Evolutionary conservation across 2,113 vertebrate genomes (phyloP), one percentile per base, ranked within the genome.

Genomic region (Ramphastos sulfuratus): DNA sequence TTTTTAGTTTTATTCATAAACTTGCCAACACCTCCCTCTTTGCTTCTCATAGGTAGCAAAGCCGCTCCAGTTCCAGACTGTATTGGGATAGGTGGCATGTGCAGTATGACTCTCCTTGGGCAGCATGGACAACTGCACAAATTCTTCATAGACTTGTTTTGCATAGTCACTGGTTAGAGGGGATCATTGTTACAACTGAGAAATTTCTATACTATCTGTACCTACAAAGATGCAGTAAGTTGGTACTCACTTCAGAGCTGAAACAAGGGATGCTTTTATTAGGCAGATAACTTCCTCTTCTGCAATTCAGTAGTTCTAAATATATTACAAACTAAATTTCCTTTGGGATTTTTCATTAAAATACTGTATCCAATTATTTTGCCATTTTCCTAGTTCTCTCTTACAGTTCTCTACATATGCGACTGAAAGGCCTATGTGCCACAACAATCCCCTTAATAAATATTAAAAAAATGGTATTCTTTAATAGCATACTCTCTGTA

Each of bases 81-180:
- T 42, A 27, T 3, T 4, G 9, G 12, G 7, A 10, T 48, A 75
- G 9, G 16, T 1, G 2, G 4, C 1, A 3, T 30, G 21, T 30
- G 35, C 55, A 80, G 39, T 21, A 65, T 35, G 52, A 58, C 17
- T 50, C 31, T 23, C 30, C 9, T 46, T 76, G 69, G 60, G 28
- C 18, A 65, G 39, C 54, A 63, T 4, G 17, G 37, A 55, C 12
- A 85, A 16, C 13, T 54, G n/a, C 39, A 76, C 15, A 75, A 52
- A 33, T 60, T 37, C 31, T 86, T 39, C 3, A 2, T 14, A 44
- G 33, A 10, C 46, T 73, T 85, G 16, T 11, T 64, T 64, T n/a
- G 4, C 23, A 10, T 67, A 65, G 54, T 55, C 35, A 77, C 61
- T 59, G 18, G 9, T 83, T 56, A 74, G 39, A 81, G 8, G 70